Evolutionary conservation across 30 jellyfish, hydroid and myxozoan species (phyloP), one percentile per base, ranked within the genome.

Genomic region (Aurelia coerulea): DNA sequence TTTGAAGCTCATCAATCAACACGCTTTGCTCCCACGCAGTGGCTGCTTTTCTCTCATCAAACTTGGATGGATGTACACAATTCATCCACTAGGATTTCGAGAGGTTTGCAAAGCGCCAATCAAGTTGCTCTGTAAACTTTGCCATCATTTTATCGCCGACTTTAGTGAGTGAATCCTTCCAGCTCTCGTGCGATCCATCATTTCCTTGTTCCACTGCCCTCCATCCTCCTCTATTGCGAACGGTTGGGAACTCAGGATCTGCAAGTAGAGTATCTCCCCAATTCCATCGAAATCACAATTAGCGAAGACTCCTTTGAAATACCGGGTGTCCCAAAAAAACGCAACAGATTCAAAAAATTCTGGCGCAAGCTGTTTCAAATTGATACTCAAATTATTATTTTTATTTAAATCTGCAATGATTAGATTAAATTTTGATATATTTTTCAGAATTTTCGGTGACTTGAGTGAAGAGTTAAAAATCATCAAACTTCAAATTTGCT

Each of bases 171-270:
- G 79, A 56, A 11, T 29, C 15, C 67, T 37, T 79, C 79, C 89
- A 79, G 82, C 82, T 79, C 68, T 79, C 84, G 59, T 79, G 66
- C 62, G 82, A 67, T 65, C 91, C 91, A 81, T 81, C 84, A 66
- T 81, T 68, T 17, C 85, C 85, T 81, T 81, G 91, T 52, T 81
- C 91, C 85, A 64, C 64, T 67, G 82, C 89, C 34, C 89, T 81
- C 74, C 85, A 81, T 41, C 91, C 84, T 46, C 68, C 75, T 59
- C 75, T 67, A 41, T 33, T 46, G 85, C 18, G 91, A 65, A 65
- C 74, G 33, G 85, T 46, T 10, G 74, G 83, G 67, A 81, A 49
- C 74, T 65, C 91, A 65, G 74, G 84, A 81, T 68, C 85, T 54
- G 74, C 42, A 46, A 49, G 75, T 33, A 66, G 84, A 81, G 84